Evolutionary conservation across 2,113 vertebrate species (phyloP), one percentile per base, ranked within the genome.

Genomic region (Okapia johnstoni): DNA sequence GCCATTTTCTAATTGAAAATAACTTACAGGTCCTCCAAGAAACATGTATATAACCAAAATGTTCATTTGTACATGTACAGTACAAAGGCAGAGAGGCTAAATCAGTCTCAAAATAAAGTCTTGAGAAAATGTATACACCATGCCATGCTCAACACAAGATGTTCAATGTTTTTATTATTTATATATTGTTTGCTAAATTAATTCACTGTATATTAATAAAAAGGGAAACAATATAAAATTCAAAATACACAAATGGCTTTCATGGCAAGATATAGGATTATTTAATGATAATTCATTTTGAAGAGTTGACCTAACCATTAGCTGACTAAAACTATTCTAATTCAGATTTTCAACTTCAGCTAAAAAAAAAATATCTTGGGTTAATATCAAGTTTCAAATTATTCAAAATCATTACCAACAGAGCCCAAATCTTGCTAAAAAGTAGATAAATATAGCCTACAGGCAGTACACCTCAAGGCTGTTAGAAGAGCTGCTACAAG

Each of bases 301-400:
- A 95, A 97, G 80, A 96, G 8, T 7, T 93, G 17, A 85, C 23
- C 63, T 52, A 95, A 89, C 48, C 70, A 90, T 86, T 86, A 90
- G n/a, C 43, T 90, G 36, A 90, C 19, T 90, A 90, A 58, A 63
- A 89, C 14, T 60, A 90, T 76, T 93, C n/a, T 26, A 97, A 85
- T 73, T 81, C 58, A 80, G 16, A 88, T 36, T 60, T 17, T 55
- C 63, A 85, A 85, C 26, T 86, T 73, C 6, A 90, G 60, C 61
- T 93, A 11, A 54, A 95, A 76, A 54, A 54, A 55, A 85, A 13
- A 55, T 26, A 93, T 66, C 16, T 58, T 66, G n/a, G 17, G 26
- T 84, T 96, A 92, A 70, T 66, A 76, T 58, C 33, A 63, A 90
- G 23, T 85, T 93, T 88, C 84, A 92, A 85, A 79, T 77, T 94